Evolutionary conservation across 1,140 invertebrate species (phyloP), one percentile per base, ranked within the genome.

Genomic region (Drosophila leontia): DNA sequence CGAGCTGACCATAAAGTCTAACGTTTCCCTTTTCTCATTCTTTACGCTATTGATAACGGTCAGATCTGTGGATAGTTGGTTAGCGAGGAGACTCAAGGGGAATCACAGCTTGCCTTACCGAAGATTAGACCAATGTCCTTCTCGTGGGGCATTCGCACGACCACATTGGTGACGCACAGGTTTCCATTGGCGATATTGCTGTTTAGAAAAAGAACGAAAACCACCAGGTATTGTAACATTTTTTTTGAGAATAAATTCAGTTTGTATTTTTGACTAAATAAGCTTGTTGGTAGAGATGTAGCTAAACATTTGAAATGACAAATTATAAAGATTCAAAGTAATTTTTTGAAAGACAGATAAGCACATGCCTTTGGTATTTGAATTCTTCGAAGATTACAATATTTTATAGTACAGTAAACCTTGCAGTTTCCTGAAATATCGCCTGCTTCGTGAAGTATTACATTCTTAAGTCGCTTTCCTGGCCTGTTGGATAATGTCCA

Each of bases 71-170:
- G 9, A 1, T 29, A 13, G n/a, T 17, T 4, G 17, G 19, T 55
- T 1, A 32, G 17, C 11, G 3, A 29, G 5, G 1, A 8, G 29
- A n/a, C 11, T 35, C 2, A 7, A 7, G n/a, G 0, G 7, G 4
- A 2, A 13, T 17, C 23, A 1, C 1, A 1, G 6, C 5, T 3
- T 7, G 15, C 6, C 68, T 79, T 56, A 92, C 91, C 91, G 12
- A 92, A 92, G 41, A 92, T 77, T 13, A 92, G 42, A 7, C 91
- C 91, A 48, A 92, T 88, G 55, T 92, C 91, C 11, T 77, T 64
- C 0, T 74, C 78, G 1, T 48, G 80, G 0, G 91, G 91, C 55
- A 79, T 62, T 0, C 91, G 81, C 32, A 92, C 82, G 35, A 77
- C 58, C 23, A 92, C 53, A 41, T 90, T 80, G 12, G 77, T 75